phyloP scores from a whole-genome alignment of 2,888 invertebrate genomes.

The Thysanoteuthis rhombus region DNA sequence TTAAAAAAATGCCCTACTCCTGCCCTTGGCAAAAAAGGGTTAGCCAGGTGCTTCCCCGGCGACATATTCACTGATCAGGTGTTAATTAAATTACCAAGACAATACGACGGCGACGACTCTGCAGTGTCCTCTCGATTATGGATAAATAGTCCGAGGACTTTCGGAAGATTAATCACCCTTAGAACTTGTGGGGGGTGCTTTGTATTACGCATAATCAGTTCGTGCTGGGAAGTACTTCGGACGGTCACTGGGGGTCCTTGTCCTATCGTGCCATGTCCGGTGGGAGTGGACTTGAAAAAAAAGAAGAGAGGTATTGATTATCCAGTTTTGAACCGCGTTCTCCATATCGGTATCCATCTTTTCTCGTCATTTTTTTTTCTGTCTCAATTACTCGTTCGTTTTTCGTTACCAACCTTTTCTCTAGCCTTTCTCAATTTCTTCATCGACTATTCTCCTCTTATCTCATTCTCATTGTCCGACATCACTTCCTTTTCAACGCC shows the following conservation, averaged over 20 bases:
- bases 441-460: too few relatives aligned
- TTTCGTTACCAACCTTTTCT: too few relatives aligned
- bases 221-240: background rate
- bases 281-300: too few relatives aligned
- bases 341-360: too few relatives aligned
- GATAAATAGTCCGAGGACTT: background rate
- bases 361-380: too few relatives aligned
- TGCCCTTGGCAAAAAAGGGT: background rate
- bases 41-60: background rate
- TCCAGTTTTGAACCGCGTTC: too few relatives aligned
- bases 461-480: background rate
- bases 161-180: background rate
- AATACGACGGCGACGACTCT: background rate
- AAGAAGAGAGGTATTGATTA: too few relatives aligned
- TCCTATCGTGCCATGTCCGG: background rate
- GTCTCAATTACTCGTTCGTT: too few relatives aligned
- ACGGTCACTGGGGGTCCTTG: background rate
- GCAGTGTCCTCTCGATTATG: too few relatives aligned
- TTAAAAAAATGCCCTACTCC: background rate
- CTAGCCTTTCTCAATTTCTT: too few relatives aligned
- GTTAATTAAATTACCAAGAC: background rate
- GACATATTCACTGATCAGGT: background rate
- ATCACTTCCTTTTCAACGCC: background rate
- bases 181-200: background rate
- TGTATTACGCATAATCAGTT: background rate